Conservation (phyloP, 2,113 vertebrate genomes). For the Puffinus mauretanicus region DNA sequence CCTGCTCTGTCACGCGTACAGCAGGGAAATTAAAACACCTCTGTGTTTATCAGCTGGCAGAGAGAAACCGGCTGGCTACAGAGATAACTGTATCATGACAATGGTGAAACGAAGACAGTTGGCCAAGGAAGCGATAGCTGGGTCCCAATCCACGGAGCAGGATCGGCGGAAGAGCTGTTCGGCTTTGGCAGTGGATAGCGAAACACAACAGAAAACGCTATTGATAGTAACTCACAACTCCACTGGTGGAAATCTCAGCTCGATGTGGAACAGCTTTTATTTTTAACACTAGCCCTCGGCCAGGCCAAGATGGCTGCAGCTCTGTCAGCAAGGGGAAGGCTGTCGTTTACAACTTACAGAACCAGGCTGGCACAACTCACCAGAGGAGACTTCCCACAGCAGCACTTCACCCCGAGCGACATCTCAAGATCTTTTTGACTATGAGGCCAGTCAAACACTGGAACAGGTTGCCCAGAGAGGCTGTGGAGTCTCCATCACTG, state of each 20-base stretch:
- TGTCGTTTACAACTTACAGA: background rate
- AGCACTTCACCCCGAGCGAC: background rate
- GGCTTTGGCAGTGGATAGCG: background rate
- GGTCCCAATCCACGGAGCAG: background rate
- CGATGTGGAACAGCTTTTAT: background rate
- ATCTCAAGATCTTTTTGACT: background rate
- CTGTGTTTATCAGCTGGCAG: background rate
- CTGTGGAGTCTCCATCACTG: background rate
- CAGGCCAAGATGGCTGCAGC: background rate
- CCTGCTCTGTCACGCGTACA: rapidly evolving
- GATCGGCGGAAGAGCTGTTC: background rate
- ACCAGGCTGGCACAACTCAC: background rate
- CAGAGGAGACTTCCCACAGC: background rate
- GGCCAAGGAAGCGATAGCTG: background rate
- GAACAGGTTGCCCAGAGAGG: background rate
- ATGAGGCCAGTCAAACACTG: background rate
- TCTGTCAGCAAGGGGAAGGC: background rate
- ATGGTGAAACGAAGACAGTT: rapidly evolving
- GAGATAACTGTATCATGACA: background rate
- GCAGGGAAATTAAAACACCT: background rate
- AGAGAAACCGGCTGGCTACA: background rate
- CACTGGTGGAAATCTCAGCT: background rate
- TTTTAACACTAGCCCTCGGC: background rate
- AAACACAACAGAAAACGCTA: background rate
- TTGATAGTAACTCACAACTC: background rate